phyloP scores from a whole-genome alignment of 2,888 invertebrate species.

The Labia minor region DNA sequence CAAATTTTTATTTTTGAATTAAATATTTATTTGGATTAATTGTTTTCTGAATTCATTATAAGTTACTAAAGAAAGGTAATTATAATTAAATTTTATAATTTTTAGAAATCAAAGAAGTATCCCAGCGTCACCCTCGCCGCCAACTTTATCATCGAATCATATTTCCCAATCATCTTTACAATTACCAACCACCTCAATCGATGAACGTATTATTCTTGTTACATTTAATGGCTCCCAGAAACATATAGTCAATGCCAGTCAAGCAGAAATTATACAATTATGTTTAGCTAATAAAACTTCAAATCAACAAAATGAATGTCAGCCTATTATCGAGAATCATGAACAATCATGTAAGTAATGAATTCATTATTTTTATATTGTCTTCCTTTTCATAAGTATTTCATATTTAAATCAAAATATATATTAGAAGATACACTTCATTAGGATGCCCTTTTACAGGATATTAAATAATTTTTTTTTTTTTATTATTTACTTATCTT shows the following conservation, averaged over 20 bases:
- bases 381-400: neutral
- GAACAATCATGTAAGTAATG: slow-evolving; percentile 44
- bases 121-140: slow-evolving; percentile 30
- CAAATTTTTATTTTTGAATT: too few species aligned
- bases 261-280: slow-evolving; percentile 64
- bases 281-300: slow-evolving; percentile 42
- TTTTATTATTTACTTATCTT: too few species aligned
- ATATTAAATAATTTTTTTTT: too few species aligned
- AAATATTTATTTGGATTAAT: too few species aligned
- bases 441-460: too few species aligned
- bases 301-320: slow-evolving; percentile 45
- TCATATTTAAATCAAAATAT: too few species aligned
- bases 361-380: neutral
- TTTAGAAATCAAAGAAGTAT: slow-evolving; percentile 17
- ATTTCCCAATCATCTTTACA: neutral
- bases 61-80: too few species aligned
- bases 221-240: slow-evolving; percentile 63
- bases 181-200: neutral
- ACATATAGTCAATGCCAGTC: slow-evolving; percentile 65
- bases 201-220: slow-evolving; percentile 63
- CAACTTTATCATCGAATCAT: neutral
- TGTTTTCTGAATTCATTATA: too few species aligned
- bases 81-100: too few species aligned
- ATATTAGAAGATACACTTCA: too few species aligned
- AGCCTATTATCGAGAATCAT: slow-evolving; percentile 63